A percentile compares a stretch with the other conserved stretches of the same genome.
Conservation (phyloP, 2,113 vertebrate species). For the Ailurus styani region DNA sequence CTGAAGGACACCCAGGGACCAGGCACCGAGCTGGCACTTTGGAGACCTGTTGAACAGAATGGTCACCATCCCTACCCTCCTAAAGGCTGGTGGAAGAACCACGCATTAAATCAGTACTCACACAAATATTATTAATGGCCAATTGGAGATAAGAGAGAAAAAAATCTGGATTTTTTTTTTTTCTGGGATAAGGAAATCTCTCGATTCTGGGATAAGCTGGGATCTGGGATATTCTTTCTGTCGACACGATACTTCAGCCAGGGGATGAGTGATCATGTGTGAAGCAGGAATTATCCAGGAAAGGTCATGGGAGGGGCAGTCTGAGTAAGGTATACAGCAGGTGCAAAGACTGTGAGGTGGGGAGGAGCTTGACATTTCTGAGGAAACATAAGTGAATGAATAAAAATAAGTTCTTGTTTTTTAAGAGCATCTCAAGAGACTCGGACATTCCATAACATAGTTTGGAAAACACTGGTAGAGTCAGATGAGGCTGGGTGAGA, state of each 20-base stretch:
- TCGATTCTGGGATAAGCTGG: neutral
- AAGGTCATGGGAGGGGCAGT: fast-evolving
- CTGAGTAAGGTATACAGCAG: fast-evolving
- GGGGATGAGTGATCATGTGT: neutral
- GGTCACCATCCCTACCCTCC: neutral
- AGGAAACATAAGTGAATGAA: neutral
- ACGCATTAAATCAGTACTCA: neutral
- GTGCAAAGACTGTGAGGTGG: neutral
- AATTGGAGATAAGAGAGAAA: neutral
- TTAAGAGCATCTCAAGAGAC: neutral
- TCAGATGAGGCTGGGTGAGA: neutral
- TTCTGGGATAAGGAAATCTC: neutral
- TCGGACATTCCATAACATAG: fast-evolving
- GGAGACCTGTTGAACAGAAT: too few species aligned
- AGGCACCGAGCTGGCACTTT: neutral
- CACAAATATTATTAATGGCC: too few species aligned
- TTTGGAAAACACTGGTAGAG: neutral
- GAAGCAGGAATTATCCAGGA: too few species aligned
- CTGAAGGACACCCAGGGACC: neutral
- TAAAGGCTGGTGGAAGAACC: neutral
- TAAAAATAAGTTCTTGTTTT: too few species aligned
- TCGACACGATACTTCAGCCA: neutral
- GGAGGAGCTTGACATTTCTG: neutral
- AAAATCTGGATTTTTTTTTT: neutral
- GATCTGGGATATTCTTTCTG: neutral